Evolutionary conservation across 2,797 vertebrate genomes (phyloP).

Genomic region (Eleutherodactylus coqui): DNA sequence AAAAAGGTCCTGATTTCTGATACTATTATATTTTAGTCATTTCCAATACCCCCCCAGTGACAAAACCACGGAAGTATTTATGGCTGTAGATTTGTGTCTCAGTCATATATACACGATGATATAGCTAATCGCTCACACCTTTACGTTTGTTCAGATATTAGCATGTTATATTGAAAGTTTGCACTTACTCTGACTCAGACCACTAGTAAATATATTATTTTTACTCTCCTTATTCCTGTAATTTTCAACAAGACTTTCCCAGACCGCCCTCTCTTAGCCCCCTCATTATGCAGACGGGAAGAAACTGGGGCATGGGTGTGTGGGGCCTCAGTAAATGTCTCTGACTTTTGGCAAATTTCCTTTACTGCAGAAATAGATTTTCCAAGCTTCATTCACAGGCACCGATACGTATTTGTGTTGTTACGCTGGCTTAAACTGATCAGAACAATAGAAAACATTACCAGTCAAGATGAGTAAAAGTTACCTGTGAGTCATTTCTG

Average conservation of each 20-base stretch:
- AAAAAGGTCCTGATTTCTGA: too few relatives aligned
- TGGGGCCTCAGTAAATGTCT: neutral
- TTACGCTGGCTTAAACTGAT: slow-evolving; percentile 38
- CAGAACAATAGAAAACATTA: slow-evolving; percentile 47
- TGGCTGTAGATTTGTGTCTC: neutral
- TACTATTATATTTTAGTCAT: neutral
- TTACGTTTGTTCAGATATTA: slow-evolving; percentile 6
- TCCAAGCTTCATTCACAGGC: slow-evolving; percentile 26
- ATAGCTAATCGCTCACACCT: neutral
- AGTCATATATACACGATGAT: neutral
- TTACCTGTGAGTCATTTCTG: slow-evolving; percentile 57
- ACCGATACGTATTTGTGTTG: slow-evolving; percentile 20
- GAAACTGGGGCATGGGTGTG: slow-evolving; percentile 7
- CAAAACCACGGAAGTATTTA: neutral
- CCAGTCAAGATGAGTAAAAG: slow-evolving; percentile 45
- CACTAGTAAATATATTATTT: slow-evolving; percentile 22
- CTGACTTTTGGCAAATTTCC: slow-evolving; percentile 15
- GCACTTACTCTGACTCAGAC: slow-evolving; percentile 38
- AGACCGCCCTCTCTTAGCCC: slow-evolving; percentile 18
- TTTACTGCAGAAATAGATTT: neutral
- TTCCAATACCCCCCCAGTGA: neutral
- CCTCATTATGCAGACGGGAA: slow-evolving; percentile 24
- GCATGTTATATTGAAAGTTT: slow-evolving; percentile 13
- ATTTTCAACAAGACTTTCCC: slow-evolving; percentile 28
- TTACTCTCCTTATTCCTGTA: slow-evolving; percentile 30